Conservation (phyloP, 2,797 vertebrate genomes). For the Gobio occitaniae region DNA sequence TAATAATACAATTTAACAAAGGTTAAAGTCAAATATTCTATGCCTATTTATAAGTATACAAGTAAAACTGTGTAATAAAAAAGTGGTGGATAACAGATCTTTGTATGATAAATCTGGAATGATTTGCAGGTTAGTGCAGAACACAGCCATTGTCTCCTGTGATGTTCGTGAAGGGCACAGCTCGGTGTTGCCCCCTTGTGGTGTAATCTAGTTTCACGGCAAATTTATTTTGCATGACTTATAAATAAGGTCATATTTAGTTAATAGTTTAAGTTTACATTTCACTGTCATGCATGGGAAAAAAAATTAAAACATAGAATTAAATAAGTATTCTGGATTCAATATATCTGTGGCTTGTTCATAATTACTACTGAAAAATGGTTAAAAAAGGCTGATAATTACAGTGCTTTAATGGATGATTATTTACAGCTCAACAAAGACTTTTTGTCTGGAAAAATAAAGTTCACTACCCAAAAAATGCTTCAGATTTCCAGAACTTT, state of each 20-base stretch:
- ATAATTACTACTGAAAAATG: not conserved
- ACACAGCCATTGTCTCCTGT: not conserved
- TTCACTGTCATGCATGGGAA: not conserved
- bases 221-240: not conserved
- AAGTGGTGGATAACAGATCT: not conserved
- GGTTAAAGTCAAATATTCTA: not conserved
- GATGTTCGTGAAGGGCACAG: not conserved
- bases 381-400: not conserved
- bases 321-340: not conserved
- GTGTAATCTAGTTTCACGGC: not conserved
- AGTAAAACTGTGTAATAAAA: not conserved
- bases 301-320: conserved; percentile 55
- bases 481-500: not conserved
- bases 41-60: conserved; percentile 46
- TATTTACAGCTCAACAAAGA: not conserved
- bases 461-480: not conserved
- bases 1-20: not conserved
- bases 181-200: conserved; percentile 51
- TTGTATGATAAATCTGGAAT: conserved; percentile 2
- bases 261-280: not conserved
- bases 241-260: not conserved
- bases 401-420: not conserved
- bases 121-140: not conserved
- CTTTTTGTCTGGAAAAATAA: not conserved
- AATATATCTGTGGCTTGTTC: not conserved